These are phyloP conservation scores for Drosophila eohydei DNA, from an alignment of 2,888 invertebrate species.

Conservation along the genomic window DNA sequence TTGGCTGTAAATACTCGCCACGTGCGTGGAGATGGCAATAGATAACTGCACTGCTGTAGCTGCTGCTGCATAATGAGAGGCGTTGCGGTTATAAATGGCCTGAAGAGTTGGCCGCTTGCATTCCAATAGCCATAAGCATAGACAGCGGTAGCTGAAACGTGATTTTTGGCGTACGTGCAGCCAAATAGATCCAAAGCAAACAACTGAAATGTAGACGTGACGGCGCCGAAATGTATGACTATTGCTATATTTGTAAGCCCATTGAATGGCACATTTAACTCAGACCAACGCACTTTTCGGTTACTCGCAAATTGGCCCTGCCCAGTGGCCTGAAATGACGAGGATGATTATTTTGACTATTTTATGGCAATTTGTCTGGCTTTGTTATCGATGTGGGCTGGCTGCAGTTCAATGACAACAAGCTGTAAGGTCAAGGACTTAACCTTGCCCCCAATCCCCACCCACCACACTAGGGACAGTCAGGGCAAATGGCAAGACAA, in stretches of 20 bases:
- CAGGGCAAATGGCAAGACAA: slow-evolving; percentile 25
- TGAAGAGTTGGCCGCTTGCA: slow-evolving; percentile 48
- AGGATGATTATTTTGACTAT: slow-evolving; percentile 60
- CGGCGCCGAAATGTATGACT: slow-evolving; percentile 43
- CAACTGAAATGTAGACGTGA: slow-evolving; percentile 53
- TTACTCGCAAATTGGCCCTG: slow-evolving; percentile 31
- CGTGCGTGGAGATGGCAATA: slow-evolving; percentile 57
- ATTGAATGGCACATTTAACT: slow-evolving; percentile 45
- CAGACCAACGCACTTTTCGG: slow-evolving; percentile 42
- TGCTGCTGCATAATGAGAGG: slow-evolving; percentile 52
- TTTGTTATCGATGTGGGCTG: slow-evolving; percentile 11
- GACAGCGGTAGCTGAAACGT: slow-evolving; percentile 49
- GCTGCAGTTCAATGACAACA: slow-evolving; percentile 53
- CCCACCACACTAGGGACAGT: background rate
- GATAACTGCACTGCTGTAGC: slow-evolving; percentile 45
- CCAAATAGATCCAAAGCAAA: slow-evolving; percentile 41
- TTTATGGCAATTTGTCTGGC: slow-evolving; percentile 74
- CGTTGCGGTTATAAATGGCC: slow-evolving; percentile 56
- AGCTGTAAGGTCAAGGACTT: slow-evolving; percentile 64
- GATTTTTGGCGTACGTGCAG: slow-evolving; percentile 49
- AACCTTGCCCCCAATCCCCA: background rate
- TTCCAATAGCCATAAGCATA: slow-evolving; percentile 56
- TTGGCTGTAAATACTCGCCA: slow-evolving; percentile 42
- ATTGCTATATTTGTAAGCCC: slow-evolving; percentile 62
- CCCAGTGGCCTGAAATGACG: slow-evolving; percentile 64